Evolutionary conservation across 2,797 vertebrate genomes (phyloP).

Genomic region (Sylvia borin): DNA sequence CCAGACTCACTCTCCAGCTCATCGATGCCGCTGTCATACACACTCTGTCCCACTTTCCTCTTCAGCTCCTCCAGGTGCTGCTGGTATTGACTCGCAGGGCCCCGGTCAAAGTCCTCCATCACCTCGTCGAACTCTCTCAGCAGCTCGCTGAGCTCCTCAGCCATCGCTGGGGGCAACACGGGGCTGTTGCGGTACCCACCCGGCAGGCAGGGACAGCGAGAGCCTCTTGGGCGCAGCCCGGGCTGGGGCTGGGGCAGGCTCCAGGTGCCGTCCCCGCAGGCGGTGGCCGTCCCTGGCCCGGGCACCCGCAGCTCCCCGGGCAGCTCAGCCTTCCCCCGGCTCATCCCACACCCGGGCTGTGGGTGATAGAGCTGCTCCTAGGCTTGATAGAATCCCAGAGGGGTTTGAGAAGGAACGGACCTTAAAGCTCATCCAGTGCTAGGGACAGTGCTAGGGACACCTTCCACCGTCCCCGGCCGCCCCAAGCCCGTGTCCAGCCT

Average conservation of each 20-base stretch:
- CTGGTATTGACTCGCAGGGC: not conserved
- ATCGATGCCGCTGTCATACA: constrained; percentile 50
- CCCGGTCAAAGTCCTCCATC: constrained; percentile 54
- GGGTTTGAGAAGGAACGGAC: not conserved
- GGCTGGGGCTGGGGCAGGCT: not conserved
- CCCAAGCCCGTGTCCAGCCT: not conserved
- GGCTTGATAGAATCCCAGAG: not conserved
- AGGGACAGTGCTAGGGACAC: too few species aligned
- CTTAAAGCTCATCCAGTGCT: not conserved
- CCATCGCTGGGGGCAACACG: not conserved
- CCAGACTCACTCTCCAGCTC: constrained; percentile 6
- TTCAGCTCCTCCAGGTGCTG: constrained; percentile 64
- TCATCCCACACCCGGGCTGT: not conserved
- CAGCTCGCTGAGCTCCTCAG: constrained; percentile 46
- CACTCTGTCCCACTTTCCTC: not conserved
- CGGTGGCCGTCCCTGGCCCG: not conserved
- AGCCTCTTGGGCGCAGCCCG: not conserved
- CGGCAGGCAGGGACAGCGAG: not conserved
- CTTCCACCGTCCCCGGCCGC: accelerated
- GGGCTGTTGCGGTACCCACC: accelerated
- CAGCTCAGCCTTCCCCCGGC: not conserved
- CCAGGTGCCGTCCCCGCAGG: not conserved
- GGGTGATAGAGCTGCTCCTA: not conserved
- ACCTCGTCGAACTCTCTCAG: constrained; percentile 65
- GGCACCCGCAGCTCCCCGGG: not conserved